Evolutionary conservation across 2,888 invertebrate species (phyloP).

Genomic region (Pristionchus maxplancki): DNA sequence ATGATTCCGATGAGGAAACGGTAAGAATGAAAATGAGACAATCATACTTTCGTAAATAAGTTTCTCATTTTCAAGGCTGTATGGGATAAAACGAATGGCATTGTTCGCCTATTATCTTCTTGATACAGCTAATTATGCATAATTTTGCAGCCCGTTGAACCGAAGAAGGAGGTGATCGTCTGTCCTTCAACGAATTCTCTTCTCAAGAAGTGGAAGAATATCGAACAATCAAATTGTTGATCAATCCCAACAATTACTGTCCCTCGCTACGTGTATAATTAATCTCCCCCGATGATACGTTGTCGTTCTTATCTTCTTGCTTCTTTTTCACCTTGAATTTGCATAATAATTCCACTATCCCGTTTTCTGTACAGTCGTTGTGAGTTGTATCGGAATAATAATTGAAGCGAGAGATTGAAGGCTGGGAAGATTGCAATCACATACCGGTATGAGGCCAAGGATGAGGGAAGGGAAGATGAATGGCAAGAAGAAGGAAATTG

Average conservation of each 20-base stretch:
- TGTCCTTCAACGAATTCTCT: conserved; percentile 50
- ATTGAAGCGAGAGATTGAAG: not conserved
- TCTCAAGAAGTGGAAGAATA: conserved; percentile 49
- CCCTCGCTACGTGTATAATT: conserved; percentile 44
- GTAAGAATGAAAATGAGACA: no score
- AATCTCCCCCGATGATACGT: conserved; percentile 46
- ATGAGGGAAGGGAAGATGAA: conserved; percentile 6
- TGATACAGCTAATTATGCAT: no score
- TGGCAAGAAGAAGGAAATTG: conserved; percentile 26
- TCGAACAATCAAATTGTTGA: conserved; percentile 49
- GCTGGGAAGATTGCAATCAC: conserved; percentile 24
- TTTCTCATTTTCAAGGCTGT: no score
- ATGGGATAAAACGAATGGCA: no score
- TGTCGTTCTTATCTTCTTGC: not conserved
- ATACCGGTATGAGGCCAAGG: conserved; percentile 18
- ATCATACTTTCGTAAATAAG: no score
- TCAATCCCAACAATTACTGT: conserved; percentile 22
- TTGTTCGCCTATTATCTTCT: no score
- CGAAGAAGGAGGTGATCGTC: conserved; percentile 48
- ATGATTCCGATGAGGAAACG: conserved; percentile 28
- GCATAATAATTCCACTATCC: conserved; percentile 31
- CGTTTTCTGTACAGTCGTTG: conserved; percentile 49
- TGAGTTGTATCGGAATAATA: conserved; percentile 35
- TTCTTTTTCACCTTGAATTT: not conserved
- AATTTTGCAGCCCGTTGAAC: not conserved